A percentile compares a stretch with the other conserved stretches of the same genome.
Conservation (phyloP, 2,113 vertebrate species). For the Oplegnathus fasciatus region DNA sequence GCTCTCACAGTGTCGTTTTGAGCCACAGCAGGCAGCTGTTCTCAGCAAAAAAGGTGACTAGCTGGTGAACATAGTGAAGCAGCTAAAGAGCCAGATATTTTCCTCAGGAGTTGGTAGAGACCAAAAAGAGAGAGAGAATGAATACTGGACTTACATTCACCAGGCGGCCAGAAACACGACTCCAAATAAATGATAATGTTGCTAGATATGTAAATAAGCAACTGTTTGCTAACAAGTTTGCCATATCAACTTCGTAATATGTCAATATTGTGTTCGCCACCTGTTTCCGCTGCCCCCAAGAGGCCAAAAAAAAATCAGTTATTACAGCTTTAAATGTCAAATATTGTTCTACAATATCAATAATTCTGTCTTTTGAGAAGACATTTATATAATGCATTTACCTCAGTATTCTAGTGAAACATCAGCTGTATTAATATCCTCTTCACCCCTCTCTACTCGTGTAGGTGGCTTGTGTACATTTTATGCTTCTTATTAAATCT, state of each 20-base stretch:
- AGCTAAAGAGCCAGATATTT: not conserved
- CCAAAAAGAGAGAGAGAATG: not conserved
- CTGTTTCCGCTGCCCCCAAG: not conserved
- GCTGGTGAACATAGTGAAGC: not conserved
- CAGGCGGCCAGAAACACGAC: accelerated
- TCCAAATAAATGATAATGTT: not conserved
- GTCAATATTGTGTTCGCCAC: not conserved
- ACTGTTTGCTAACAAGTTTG: not conserved
- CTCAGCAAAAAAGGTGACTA: not conserved
- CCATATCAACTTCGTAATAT: not conserved
- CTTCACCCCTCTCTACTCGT: not conserved
- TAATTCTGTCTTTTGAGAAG: not conserved
- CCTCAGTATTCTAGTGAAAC: not conserved
- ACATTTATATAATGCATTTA: slow-evolving; percentile 28
- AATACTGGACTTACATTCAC: not conserved
- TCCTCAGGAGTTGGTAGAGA: not conserved
- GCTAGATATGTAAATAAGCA: not conserved
- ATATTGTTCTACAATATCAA: too few relatives aligned
- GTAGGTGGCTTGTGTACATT: slow-evolving; percentile 36
- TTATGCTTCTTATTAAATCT: not conserved
- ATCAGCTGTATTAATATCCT: slow-evolving; percentile 5
- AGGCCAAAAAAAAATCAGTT: not conserved
- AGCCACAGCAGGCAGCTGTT: not conserved
- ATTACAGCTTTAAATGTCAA: too few relatives aligned
- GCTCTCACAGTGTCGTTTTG: too few relatives aligned